Conservation (phyloP, 2,113 vertebrate genomes). For the Podilymbus podiceps region DNA sequence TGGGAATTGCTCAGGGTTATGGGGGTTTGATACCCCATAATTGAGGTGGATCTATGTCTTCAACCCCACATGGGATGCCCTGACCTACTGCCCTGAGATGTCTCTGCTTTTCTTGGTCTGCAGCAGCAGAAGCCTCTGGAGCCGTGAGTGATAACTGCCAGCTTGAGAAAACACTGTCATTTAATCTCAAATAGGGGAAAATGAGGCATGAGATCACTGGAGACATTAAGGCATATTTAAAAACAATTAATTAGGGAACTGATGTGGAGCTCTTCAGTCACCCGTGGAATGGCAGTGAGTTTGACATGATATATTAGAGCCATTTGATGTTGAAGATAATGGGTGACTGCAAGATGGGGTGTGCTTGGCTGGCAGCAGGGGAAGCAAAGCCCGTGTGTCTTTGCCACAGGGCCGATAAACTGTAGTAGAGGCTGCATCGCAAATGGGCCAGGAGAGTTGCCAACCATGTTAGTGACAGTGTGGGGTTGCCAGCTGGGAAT, state of each 20-base stretch:
- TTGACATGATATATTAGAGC: neutral
- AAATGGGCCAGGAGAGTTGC: neutral
- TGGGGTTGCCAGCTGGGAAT: neutral
- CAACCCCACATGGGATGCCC: neutral
- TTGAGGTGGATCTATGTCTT: neutral
- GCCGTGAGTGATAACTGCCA: neutral
- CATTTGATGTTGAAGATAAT: neutral
- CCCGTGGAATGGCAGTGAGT: neutral
- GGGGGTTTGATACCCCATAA: too few species aligned
- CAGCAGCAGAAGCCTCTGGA: neutral
- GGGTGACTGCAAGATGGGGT: neutral
- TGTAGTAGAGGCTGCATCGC: fast-evolving
- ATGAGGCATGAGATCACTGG: neutral
- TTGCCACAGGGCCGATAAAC: neutral
- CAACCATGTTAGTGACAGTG: neutral
- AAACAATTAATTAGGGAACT: neutral
- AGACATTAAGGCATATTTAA: neutral
- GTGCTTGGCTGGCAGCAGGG: neutral
- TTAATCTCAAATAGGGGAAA: neutral
- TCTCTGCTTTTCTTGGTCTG: neutral
- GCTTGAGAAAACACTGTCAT: neutral
- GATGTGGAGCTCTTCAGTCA: neutral
- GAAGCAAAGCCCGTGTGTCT: neutral
- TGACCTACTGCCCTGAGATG: neutral
- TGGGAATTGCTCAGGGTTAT: neutral